Conservation (phyloP, 2,888 invertebrate species). For the Belgica antarctica region DNA sequence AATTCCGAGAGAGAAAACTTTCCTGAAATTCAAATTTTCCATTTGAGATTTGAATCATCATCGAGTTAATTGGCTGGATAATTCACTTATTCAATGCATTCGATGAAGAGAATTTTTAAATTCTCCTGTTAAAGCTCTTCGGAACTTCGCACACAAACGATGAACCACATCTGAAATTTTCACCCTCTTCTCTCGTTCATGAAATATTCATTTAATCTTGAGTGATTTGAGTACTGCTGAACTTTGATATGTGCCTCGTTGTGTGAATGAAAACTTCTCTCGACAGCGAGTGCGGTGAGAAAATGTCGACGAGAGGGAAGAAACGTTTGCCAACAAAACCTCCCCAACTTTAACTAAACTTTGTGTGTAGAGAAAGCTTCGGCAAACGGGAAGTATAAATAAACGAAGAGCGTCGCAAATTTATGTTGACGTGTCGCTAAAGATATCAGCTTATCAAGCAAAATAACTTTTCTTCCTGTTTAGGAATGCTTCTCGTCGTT, state of each 20-base stretch:
- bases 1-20: neutral
- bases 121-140: neutral
- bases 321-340: neutral
- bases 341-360: neutral
- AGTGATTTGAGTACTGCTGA: slow-evolving; percentile 12
- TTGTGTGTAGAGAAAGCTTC: neutral
- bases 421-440: slow-evolving; percentile 12
- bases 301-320: neutral
- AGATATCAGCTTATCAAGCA: slow-evolving; percentile 13
- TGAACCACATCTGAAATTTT: neutral
- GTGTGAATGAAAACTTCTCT: neutral
- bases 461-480: neutral
- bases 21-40: neutral
- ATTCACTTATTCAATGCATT: slow-evolving; percentile 19
- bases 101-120: neutral
- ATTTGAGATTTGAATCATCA: neutral
- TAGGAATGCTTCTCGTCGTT: neutral
- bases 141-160: neutral
- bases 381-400: neutral
- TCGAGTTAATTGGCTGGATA: slow-evolving; percentile 12
- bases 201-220: slow-evolving; percentile 5
- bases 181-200: neutral
- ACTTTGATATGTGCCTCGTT: neutral
- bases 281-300: neutral
- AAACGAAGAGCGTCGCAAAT: slow-evolving; percentile 3